Base-by-base conservation (phyloP, 2,113 vertebrate genomes). In the Vombatus ursinus region DNA sequence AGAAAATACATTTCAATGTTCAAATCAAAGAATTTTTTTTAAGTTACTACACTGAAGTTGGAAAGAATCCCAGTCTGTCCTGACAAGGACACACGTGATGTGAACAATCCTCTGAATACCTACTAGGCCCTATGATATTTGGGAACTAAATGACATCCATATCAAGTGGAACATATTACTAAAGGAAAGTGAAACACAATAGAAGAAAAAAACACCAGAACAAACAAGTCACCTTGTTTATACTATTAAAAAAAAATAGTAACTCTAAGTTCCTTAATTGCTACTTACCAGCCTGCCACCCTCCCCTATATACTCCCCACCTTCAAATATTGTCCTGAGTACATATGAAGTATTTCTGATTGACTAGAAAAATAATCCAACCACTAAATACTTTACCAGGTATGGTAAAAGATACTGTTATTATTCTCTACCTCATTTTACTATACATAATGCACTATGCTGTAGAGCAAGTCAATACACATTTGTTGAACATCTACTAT, bases 11-110 rank as follows among this genome's bases (percentile, higher is more conserved):
- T 44, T 84, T 44, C 44, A n/a, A 84, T 44, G 16, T 84, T 44
- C 37, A 84, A 77, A 84, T 84, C 37, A 22, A 84, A 84, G 0
- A 44, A 5, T 19, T 84, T 22, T 84, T 84, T 44, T 77, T 37
- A n/a, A 84, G 90, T 44, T 6, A 47, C 90, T 37, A 77, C 12
- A 50, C 14, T 49, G 14, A 8, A n/a, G 31, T 25, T 93, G 94
- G 77, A 89, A 92, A 52, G 94, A 96, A 91, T 93, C 92, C 90
- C 90, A 95, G 93, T 8, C 12, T 48, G 91, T 53, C 92, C 93
- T 95, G 23, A 50, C 2, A 61, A 95, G 84, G 68, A 90, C 4
- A 52, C 14, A 89, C 61, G 54, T 89, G 92, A 93, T 44, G 37
- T 23, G n/a, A 84, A 84, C 16, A 84, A 44, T 84, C n/a, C n/a